These are phyloP conservation scores for Erythrocercus mccallii DNA, from an alignment of 2,113 vertebrate genomes.

Conservation along the genomic window DNA sequence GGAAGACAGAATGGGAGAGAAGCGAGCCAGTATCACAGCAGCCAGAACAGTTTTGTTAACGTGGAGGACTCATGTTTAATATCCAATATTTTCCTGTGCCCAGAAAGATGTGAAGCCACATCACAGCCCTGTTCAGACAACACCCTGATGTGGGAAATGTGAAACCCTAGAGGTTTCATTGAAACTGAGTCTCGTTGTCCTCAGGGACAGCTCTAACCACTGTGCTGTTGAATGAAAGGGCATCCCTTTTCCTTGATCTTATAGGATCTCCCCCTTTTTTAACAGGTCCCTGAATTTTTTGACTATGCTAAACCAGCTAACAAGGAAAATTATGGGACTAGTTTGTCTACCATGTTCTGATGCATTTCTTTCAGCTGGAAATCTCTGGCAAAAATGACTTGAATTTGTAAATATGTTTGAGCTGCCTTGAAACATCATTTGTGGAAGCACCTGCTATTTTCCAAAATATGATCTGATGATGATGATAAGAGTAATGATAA, in stretches of 20 bases:
- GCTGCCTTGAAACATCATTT: conserved; percentile 10
- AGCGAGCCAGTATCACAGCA: background rate
- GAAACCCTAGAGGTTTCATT: background rate
- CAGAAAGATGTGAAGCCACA: background rate
- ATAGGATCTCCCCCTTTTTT: background rate
- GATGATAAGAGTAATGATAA: background rate
- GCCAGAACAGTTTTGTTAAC: background rate
- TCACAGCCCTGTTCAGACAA: background rate
- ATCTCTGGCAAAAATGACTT: conserved; percentile 22
- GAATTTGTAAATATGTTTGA: conserved; percentile 29
- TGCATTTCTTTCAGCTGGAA: conserved; percentile 31
- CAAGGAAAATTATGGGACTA: background rate
- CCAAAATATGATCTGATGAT: background rate
- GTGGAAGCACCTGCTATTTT: conserved; percentile 13
- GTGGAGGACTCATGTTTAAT: background rate
- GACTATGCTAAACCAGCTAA: background rate
- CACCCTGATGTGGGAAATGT: background rate
- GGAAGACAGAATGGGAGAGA: background rate
- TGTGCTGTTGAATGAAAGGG: background rate
- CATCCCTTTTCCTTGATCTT: background rate
- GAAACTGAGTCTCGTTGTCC: background rate
- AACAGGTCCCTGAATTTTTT: background rate
- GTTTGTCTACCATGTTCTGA: conserved; percentile 12
- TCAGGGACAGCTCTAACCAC: background rate
- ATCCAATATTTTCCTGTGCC: background rate